These are phyloP conservation scores for Cyclopterus lumpus DNA, from an alignment of 2,797 vertebrate genomes.

Conservation along the genomic window DNA sequence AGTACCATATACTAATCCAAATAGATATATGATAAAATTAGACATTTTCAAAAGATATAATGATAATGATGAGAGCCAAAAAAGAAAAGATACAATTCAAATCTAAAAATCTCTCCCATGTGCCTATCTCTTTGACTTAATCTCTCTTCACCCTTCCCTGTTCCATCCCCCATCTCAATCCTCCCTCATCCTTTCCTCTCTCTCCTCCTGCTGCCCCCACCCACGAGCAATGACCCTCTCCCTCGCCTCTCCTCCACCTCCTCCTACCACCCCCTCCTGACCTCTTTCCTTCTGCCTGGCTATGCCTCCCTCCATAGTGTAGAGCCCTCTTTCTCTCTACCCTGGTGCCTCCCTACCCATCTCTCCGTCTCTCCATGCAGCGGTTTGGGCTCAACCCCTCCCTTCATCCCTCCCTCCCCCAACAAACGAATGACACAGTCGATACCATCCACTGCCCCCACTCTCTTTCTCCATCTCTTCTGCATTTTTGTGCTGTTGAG, in stretches of 20 bases:
- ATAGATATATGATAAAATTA: not conserved
- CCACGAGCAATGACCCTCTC: conserved; percentile 54
- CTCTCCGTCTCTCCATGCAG: conserved; percentile 42
- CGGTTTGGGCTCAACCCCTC: conserved; percentile 52
- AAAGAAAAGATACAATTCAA: not conserved
- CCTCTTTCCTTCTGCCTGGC: conserved; percentile 62
- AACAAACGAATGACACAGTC: conserved; percentile 29
- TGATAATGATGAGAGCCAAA: not conserved
- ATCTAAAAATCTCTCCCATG: conserved; percentile 23
- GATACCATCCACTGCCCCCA: conserved; percentile 35
- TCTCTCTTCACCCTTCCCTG: conserved; percentile 49
- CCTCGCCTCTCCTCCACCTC: conserved; percentile 28
- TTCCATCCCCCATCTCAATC: conserved; percentile 51
- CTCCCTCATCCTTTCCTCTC: conserved; percentile 46
- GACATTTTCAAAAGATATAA: not conserved
- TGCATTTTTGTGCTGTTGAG: conserved; percentile 2
- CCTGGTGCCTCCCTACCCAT: conserved; percentile 1
- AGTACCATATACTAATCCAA: not conserved
- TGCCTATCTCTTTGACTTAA: conserved; percentile 42
- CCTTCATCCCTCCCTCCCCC: conserved; percentile 15
- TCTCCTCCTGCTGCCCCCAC: conserved; percentile 35
- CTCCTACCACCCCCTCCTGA: conserved; percentile 46
- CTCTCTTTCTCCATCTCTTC: conserved; percentile 3
- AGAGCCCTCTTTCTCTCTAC: not conserved
- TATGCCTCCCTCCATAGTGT: conserved; percentile 20